Evolutionary conservation across 2,888 invertebrate genomes (phyloP), one percentile per base, ranked within the genome.

Genomic region (Acleris emargana): DNA sequence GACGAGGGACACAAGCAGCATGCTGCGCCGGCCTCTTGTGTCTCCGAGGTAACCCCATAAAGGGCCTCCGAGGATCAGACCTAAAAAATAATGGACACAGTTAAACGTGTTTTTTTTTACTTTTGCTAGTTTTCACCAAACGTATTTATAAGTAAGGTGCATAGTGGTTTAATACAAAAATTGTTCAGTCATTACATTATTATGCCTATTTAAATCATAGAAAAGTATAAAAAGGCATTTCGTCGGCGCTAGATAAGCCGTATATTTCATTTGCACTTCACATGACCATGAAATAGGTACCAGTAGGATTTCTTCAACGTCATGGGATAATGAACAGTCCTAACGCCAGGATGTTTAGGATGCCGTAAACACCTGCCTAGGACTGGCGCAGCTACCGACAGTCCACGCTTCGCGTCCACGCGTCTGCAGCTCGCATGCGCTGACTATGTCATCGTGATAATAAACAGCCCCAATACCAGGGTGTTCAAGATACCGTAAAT

Each of bases 21-120:
- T 84, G 45, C 67, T 75, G 16, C 83, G 80, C 1, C 91, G 78
- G 0, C 91, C 91, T 2, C 76, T 77, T 0, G 81, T 83, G 71
- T 91, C 91, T 0, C 85, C 87, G 38, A 89, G 68, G 72, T 88
- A 89, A 11, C 91, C 90, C 87, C 90, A 88, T 38, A 85, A 11
- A 1, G 84, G 66, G 0, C 81, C 81, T 0, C 90, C 90, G 0
- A 88, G 20, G 22, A 84, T 76, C 5, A 83, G 71, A 0, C 88
- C 89, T 89, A 72, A 3, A 68, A 0, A 17, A 32, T 17, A 52
- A 2, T 16, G 2, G 17, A 45, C 16, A 45, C 38, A 13, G 13
- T 38, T 38, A 38, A 38, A 38, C 1, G 38, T 13, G 38, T 38
- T 13, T 1, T 4, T 9, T 13, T 13, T 13, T 4, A 38, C 13